Evolutionary conservation across 2,113 vertebrate genomes (phyloP).

Genomic region (Ginglymostoma cirratum): DNA sequence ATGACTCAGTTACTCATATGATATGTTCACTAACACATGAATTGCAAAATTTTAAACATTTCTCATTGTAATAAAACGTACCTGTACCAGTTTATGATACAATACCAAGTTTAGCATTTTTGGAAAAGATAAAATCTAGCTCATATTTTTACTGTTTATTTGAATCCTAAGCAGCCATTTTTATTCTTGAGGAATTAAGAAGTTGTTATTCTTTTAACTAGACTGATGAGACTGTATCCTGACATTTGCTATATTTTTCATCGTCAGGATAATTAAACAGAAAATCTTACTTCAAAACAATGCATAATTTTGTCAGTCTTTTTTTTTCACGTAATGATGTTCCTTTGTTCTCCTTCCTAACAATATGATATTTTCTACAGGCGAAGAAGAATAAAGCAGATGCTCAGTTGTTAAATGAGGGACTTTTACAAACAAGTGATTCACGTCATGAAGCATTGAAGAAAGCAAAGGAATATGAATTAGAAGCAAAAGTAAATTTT

Average conservation of each 20-base stretch:
- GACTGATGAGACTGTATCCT: not conserved
- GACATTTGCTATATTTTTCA: too few relatives aligned
- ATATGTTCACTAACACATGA: not conserved
- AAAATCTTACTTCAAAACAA: not conserved
- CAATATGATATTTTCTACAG: conserved; percentile 42
- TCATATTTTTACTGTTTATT: not conserved
- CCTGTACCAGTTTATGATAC: not conserved
- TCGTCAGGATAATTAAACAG: not conserved
- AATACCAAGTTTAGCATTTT: not conserved
- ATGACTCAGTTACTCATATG: not conserved
- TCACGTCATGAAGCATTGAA: conserved; percentile 35
- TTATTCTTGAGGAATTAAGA: not conserved
- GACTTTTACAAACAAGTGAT: conserved; percentile 40
- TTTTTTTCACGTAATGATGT: not conserved
- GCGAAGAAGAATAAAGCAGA: conserved; percentile 39
- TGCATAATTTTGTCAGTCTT: not conserved
- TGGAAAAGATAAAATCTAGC: not conserved
- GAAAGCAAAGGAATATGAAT: conserved; percentile 42
- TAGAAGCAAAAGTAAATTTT: conserved; percentile 22
- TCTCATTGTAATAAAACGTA: not conserved
- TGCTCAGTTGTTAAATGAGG: conserved; percentile 37
- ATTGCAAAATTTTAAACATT: not conserved
- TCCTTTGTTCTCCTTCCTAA: not conserved
- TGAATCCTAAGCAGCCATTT: not conserved
- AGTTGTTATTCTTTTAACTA: not conserved